Conservation (phyloP, 2,797 vertebrate species). For the Acanthis flammea region DNA sequence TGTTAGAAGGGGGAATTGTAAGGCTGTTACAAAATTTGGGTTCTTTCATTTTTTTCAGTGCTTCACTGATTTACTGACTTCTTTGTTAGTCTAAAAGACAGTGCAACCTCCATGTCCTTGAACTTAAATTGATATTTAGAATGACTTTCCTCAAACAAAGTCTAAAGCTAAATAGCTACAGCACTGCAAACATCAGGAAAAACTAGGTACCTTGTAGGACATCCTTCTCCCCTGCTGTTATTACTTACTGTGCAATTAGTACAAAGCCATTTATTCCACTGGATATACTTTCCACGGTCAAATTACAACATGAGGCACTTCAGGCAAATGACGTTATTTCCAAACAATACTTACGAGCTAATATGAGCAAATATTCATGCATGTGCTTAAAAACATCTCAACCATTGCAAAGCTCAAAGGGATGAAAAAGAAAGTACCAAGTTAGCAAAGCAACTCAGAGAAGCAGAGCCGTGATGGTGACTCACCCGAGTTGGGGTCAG, state of each 20-base stretch:
- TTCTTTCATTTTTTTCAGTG: not conserved
- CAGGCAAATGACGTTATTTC: not conserved
- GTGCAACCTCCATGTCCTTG: not conserved
- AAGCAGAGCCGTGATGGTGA: not conserved
- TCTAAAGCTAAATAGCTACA: not conserved
- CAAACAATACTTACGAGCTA: not conserved
- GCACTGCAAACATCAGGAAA: not conserved
- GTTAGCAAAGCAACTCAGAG: not conserved
- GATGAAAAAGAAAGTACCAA: not conserved
- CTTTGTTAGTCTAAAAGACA: not conserved
- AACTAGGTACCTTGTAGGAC: not conserved
- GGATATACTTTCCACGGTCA: not conserved
- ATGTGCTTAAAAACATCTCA: not conserved
- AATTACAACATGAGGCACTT: not conserved
- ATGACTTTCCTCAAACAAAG: not conserved
- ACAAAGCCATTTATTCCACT: not conserved
- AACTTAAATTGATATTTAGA: not conserved
- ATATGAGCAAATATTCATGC: not conserved
- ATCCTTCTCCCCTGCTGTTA: not conserved
- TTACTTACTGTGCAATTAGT: not conserved
- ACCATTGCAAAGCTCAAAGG: not conserved
- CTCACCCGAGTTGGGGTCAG: slow-evolving; percentile 98
- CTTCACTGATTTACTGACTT: not conserved
- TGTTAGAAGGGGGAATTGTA: not conserved
- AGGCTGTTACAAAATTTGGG: not conserved